Percentiles rank a stretch among this genome's conserved stretches.
Evolutionary conservation across 2,888 invertebrate species (phyloP).

Genomic region (Calameuta idolon): DNA sequence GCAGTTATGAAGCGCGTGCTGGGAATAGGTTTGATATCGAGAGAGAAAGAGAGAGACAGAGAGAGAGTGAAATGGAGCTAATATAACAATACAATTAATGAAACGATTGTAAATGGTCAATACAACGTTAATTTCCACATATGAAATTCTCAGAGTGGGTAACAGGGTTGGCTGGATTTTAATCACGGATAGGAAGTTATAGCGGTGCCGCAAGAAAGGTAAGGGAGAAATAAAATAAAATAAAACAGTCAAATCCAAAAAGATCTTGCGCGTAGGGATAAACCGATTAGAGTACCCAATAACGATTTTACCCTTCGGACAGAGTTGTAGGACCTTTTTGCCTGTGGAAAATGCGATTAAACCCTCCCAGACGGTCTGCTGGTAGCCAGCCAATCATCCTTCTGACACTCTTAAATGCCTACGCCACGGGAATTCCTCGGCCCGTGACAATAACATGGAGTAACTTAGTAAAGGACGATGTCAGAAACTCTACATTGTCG

Average conservation of each 20-base stretch:
- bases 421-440: not conserved
- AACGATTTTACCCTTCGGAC: conserved; percentile 4
- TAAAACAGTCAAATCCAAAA: not conserved
- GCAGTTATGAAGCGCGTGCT: not conserved
- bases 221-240: not conserved
- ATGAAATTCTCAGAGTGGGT: not conserved
- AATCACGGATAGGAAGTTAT: not conserved
- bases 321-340: not conserved
- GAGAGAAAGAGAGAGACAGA: too few relatives aligned
- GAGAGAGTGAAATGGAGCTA: not conserved
- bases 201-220: not conserved
- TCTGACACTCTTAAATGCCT: not conserved
- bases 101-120: not conserved
- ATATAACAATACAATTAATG: not conserved
- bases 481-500: not conserved
- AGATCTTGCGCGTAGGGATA: not conserved
- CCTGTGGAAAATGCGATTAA: not conserved
- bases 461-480: not conserved
- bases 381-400: not conserved
- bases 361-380: not conserved
- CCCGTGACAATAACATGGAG: not conserved
- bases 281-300: conserved; percentile 22
- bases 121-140: not conserved
- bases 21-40: not conserved
- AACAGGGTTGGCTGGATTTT: not conserved